These are phyloP conservation scores for Heteromurus nitidus DNA, from an alignment of 2,888 invertebrate genomes.

Conservation along the genomic window DNA sequence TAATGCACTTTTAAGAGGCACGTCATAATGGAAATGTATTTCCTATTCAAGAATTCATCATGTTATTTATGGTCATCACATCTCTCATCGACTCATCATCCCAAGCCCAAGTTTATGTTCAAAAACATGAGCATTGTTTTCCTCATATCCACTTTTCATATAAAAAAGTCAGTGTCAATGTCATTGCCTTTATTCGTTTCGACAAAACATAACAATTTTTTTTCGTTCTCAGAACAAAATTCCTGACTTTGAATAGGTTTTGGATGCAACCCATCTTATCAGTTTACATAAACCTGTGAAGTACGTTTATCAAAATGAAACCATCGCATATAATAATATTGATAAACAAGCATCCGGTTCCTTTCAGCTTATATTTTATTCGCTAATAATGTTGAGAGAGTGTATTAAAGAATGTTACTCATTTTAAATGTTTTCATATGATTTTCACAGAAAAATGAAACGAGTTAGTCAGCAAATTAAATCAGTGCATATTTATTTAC, in stretches of 20 bases:
- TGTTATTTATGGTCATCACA: conserved; percentile 58
- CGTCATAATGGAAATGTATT: conserved; percentile 25
- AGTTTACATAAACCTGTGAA: too few relatives aligned
- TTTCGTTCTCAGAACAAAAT: too few relatives aligned
- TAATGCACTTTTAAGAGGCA: conserved; percentile 11
- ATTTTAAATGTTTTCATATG: too few relatives aligned
- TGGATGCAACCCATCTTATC: not conserved
- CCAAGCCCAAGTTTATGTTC: conserved; percentile 11
- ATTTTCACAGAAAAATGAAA: too few relatives aligned
- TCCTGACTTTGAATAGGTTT: too few relatives aligned
- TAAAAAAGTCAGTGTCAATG: conserved; percentile 49
- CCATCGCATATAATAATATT: conserved; percentile 17
- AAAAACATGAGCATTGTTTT: conserved; percentile 44
- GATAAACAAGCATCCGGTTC: conserved; percentile 40
- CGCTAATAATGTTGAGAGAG: too few relatives aligned
- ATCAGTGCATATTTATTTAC: too few relatives aligned
- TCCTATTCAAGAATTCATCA: conserved; percentile 60
- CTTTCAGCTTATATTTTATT: conserved; percentile 6
- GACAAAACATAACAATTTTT: too few relatives aligned
- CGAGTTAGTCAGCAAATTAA: too few relatives aligned
- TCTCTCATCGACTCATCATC: conserved; percentile 41
- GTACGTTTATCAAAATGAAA: conserved; percentile 9
- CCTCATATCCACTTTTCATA: conserved; percentile 17
- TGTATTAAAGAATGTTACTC: too few relatives aligned
- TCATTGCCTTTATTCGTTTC: conserved; percentile 39